Base-by-base conservation (phyloP, 2,113 vertebrate genomes). In the Baryphthengus martii region DNA sequence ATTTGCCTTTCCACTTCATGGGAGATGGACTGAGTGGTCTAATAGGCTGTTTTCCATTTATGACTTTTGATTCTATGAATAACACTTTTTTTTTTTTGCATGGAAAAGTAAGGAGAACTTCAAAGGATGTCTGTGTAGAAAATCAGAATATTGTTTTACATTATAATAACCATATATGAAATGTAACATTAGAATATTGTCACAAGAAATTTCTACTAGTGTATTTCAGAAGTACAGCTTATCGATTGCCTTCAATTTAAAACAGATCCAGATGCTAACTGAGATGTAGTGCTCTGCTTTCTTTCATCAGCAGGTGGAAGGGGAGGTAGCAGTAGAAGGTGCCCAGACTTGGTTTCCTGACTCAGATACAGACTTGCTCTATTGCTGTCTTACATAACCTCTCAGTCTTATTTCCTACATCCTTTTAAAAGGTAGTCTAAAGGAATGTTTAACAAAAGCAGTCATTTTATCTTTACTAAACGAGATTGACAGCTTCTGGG, bases 381-480 rank as follows among this genome's bases (percentile, higher is more conserved):
- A 24, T 59, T 63, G 44, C 25, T 78, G 4, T 82, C 78, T 90
- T 72, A 55, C 26, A 45, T 65, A 95, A 78, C 31, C 17, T 55
- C 63, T 89, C 45, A 78, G 52, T 33, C 24, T 84, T 44, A 88
- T 89, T 81, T 95, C 58, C 58, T 44, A 49, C 29, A 49, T 70
- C 11, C 20, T 84, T 91, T 91, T 17, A 24, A 89, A 89, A 88
- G 44, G 25, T 74, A 33, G 52, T 42, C 45, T 88, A 85, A 89
- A 95, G 35, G 28, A 86, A 28, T 15, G 16, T 28, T 0, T n/a
- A 40, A 66, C 72, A 89, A 82, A 91, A 85, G 21, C 61, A 84
- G 40, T 85, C 73, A 90, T 76, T 91, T 95, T 12, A 78, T 78
- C 70, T 61, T 58, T 89, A 18, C 82, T 94, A 84, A 89, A 10